Conservation (phyloP, 1,140 invertebrate species). For the Drosophila pseudoananassae region DNA sequence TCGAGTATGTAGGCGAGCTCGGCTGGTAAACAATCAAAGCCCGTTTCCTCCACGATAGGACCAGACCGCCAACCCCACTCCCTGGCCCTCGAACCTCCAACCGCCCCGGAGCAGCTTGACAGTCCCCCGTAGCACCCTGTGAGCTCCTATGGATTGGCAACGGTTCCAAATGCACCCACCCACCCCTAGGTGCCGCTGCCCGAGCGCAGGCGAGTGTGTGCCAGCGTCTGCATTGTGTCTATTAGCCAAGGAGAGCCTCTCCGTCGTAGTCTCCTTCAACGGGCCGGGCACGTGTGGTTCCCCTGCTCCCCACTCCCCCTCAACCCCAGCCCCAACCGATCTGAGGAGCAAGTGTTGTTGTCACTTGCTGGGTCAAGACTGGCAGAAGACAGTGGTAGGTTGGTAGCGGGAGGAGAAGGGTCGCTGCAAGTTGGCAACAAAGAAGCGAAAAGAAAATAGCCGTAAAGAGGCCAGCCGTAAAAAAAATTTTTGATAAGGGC, state of each 20-base stretch:
- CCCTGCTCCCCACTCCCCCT: neutral
- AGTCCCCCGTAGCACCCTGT: neutral
- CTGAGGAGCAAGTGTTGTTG: neutral
- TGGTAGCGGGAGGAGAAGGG: neutral
- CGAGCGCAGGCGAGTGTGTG: neutral
- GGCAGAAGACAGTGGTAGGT: too few relatives aligned
- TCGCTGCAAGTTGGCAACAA: neutral
- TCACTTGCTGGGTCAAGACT: neutral
- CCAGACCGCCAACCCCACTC: too few relatives aligned
- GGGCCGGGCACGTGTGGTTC: slow-evolving; percentile 22
- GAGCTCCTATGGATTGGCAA: slow-evolving; percentile 19
- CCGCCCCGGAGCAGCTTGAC: too few relatives aligned
- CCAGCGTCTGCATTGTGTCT: neutral
- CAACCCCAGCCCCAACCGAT: neutral
- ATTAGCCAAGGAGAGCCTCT: slow-evolving; percentile 3
- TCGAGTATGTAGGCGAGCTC: slow-evolving; percentile 27
- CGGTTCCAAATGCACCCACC: slow-evolving; percentile 29
- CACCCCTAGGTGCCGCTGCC: slow-evolving; percentile 6
- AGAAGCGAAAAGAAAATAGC: neutral
- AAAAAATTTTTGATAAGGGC: neutral
- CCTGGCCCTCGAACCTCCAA: too few relatives aligned
- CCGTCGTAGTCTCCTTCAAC: slow-evolving; percentile 6
- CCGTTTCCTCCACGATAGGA: neutral
- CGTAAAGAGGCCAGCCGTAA: neutral
- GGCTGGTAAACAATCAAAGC: slow-evolving; percentile 13